Evolutionary conservation across 2,113 vertebrate genomes (phyloP).

Genomic region (Chinchilla lanigera): DNA sequence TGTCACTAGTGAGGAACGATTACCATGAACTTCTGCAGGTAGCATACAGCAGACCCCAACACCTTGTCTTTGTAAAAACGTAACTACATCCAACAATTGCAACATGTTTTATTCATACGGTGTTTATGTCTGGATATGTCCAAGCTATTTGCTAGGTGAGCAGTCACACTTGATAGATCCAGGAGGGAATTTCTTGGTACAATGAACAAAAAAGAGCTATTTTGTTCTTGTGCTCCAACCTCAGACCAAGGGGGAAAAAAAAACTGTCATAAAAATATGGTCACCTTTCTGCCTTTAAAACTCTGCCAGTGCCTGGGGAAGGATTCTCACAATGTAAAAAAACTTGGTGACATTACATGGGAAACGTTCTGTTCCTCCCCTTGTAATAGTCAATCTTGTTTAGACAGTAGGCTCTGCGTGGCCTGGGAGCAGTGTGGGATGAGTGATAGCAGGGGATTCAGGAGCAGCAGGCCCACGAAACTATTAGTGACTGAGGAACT

Average conservation of each 20-base stretch:
- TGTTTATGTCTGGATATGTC: slow-evolving; percentile 83
- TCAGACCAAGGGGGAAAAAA: slow-evolving; percentile 61
- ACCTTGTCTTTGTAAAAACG: slow-evolving; percentile 77
- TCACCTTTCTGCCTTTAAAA: slow-evolving; percentile 78
- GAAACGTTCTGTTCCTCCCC: slow-evolving; percentile 77
- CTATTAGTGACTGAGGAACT: slow-evolving; percentile 77
- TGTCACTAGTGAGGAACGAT: slow-evolving; percentile 63
- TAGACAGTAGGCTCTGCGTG: slow-evolving; percentile 80
- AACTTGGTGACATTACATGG: slow-evolving; percentile 68
- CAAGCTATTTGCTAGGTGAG: slow-evolving; percentile 85
- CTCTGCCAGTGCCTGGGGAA: slow-evolving; percentile 67
- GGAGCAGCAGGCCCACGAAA: slow-evolving; percentile 70
- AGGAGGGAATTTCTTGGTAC: slow-evolving; percentile 81
- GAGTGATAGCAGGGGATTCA: slow-evolving; percentile 66
- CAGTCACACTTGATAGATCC: slow-evolving; percentile 83
- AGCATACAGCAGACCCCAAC: slow-evolving; percentile 59
- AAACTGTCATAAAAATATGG: slow-evolving; percentile 80
- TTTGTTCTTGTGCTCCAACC: slow-evolving; percentile 79
- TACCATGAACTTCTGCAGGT: slow-evolving; percentile 68
- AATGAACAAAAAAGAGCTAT: slow-evolving; percentile 81
- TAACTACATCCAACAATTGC: slow-evolving; percentile 76
- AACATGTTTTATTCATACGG: slow-evolving; percentile 84
- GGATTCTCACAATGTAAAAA: slow-evolving; percentile 73
- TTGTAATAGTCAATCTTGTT: slow-evolving; percentile 87
- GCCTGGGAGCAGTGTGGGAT: slow-evolving; percentile 52